Conservation (phyloP, 2,113 vertebrate species). For the Hucho hucho region DNA sequence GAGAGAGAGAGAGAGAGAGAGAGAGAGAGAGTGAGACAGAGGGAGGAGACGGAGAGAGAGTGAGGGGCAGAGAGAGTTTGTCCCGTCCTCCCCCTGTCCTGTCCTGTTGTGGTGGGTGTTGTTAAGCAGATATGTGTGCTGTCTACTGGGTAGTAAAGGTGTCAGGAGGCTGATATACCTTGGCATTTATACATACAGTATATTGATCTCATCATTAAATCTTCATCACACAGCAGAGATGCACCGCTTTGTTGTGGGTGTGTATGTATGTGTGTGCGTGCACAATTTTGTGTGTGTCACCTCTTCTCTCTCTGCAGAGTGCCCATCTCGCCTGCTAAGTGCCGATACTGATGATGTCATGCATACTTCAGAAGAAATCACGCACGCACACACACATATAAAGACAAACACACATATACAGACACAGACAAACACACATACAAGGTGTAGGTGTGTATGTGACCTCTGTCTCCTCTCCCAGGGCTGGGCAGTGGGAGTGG, state of each 20-base stretch:
- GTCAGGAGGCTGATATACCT: constrained; percentile 66
- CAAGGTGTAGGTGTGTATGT: constrained; percentile 1
- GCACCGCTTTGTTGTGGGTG: constrained; percentile 9
- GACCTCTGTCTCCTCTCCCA: constrained; percentile 39
- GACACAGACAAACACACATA: too few relatives aligned
- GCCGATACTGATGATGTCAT: constrained; percentile 64
- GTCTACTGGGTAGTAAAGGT: constrained; percentile 61
- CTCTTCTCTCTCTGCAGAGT: constrained; percentile 52
- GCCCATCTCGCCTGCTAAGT: constrained; percentile 65
- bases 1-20: too few relatives aligned
- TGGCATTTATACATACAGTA: constrained; percentile 76
- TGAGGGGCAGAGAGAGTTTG: background rate
- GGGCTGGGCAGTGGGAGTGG: constrained; percentile 84
- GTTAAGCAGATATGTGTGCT: constrained; percentile 47
- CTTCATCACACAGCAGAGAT: constrained; percentile 61
- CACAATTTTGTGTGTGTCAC: constrained; percentile 24
- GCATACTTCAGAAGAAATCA: constrained; percentile 49
- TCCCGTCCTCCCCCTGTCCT: background rate
- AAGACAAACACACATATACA: too few relatives aligned
- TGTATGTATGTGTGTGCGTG: constrained; percentile 3
- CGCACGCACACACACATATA: too few relatives aligned
- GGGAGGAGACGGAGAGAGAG: background rate
- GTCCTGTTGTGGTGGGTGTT: background rate
- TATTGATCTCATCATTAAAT: constrained; percentile 79
- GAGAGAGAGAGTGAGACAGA: background rate